phyloP scores from a whole-genome alignment of 2,797 vertebrate species.

The Knipowitschia caucasica region DNA sequence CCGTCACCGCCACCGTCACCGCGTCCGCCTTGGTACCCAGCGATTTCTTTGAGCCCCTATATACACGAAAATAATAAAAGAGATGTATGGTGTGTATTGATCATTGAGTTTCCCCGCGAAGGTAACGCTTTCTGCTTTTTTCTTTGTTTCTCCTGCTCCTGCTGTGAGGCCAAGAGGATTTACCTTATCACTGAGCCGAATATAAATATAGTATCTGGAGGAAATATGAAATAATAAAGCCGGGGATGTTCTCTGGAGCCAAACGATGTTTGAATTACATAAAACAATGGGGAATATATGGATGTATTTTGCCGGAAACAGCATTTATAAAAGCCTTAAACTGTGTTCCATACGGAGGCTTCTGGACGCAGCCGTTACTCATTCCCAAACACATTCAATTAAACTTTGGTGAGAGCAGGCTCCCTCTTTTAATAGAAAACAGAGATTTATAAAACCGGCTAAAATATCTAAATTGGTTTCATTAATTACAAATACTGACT shows the following conservation, averaged over 20 bases:
- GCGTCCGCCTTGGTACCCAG: too few species aligned
- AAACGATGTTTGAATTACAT: conserved; percentile 18
- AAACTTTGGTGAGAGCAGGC: background rate
- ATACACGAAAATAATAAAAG: conserved; percentile 42
- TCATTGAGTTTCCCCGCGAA: conserved; percentile 58
- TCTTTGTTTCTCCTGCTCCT: conserved; percentile 40
- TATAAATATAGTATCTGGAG: conserved; percentile 58
- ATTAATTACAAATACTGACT: background rate
- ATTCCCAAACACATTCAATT: background rate
- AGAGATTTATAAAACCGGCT: background rate
- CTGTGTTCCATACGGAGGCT: background rate
- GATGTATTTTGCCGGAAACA: conserved; percentile 19
- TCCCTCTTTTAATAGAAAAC: background rate
- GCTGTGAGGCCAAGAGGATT: conserved; percentile 50
- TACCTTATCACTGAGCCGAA: conserved; percentile 55
- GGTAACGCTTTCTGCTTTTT: conserved; percentile 34
- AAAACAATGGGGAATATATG: conserved; percentile 20
- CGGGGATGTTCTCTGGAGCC: conserved; percentile 3
- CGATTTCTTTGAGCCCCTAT: conserved; percentile 61
- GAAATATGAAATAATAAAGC: conserved; percentile 35
- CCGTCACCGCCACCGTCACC: conserved; percentile 55
- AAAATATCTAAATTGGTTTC: background rate
- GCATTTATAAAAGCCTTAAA: background rate
- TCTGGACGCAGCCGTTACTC: background rate
- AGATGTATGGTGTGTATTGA: conserved; percentile 68